Base-by-base conservation (phyloP, 2,888 invertebrate species). In the Himalopsyche kuldschensis region DNA sequence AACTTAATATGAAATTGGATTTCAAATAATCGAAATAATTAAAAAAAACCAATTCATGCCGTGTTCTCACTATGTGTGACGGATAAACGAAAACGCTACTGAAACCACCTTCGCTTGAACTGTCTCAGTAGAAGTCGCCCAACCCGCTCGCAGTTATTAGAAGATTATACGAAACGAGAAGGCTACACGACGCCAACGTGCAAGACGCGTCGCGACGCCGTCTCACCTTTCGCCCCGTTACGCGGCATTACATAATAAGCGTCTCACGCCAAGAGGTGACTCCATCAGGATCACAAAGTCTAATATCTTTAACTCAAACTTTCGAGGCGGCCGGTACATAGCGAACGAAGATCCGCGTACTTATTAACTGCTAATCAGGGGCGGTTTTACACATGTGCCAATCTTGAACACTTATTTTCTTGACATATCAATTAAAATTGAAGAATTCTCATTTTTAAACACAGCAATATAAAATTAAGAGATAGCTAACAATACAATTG, bases 231-330 rank as follows among this genome's bases (percentile, higher is more conserved):
- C 69, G 30, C 30, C 46, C 55, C 27, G 55, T 76, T 48, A 47
- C 82, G 79, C 75, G 63, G 78, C 78, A 55, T 79, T 82, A 81
- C 82, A 76, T 82, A 76, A 82, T 84, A 84, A 84, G 82, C 82
- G 82, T 80, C 83, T 80, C 84, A 63, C 78, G 77, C 78, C 82
- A 79, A 78, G 84, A 81, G 84, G 82, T 81, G 84, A 84, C 84
- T 84, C 81, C 84, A 81, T 83, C 82, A 82, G 84, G 84, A 84
- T 84, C 82, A 82, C 84, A 84, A 84, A 84, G 75, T 84, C 82
- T 82, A 84, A 84, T 84, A 84, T 84, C 84, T 82, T 84, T 78
- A 84, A 84, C 78, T 84, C 80, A 82, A 84, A 83, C 77, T 84
- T 84, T 84, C 80, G 80, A 82, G 31, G 47, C 79, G 47, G 79